phyloP scores from a whole-genome alignment of 2,797 vertebrate genomes.

The Rhinophrynus dorsalis region DNA sequence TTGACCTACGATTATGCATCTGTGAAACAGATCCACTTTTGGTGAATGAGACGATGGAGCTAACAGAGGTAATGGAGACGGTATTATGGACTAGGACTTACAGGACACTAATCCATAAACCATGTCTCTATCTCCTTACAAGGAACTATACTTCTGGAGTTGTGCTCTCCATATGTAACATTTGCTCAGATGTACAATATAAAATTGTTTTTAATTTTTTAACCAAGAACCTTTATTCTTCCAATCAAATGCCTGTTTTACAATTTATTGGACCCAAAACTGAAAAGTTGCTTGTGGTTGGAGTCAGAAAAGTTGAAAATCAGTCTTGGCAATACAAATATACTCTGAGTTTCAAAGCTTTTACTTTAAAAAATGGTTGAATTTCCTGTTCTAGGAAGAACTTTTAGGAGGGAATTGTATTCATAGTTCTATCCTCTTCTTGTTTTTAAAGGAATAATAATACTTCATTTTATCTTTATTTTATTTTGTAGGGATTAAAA shows the following conservation, averaged over 20 bases:
- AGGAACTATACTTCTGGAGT: slow-evolving; percentile 43
- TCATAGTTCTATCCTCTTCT: too few species aligned
- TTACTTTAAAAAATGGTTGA: neutral
- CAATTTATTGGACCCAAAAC: slow-evolving; percentile 7
- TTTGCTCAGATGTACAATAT: slow-evolving; percentile 37
- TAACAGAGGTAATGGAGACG: neutral
- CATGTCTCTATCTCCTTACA: slow-evolving; percentile 42
- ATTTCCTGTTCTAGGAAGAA: too few species aligned
- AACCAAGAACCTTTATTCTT: slow-evolving; percentile 37
- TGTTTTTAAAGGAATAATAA: too few species aligned
- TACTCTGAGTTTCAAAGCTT: slow-evolving; percentile 25
- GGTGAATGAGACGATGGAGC: neutral
- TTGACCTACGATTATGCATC: slow-evolving; percentile 44
- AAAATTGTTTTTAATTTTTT: slow-evolving; percentile 35
- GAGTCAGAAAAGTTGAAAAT: slow-evolving; percentile 31
- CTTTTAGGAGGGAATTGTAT: too few species aligned
- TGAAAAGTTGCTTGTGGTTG: slow-evolving; percentile 36
- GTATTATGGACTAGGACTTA: slow-evolving; percentile 44
- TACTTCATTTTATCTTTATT: too few species aligned
- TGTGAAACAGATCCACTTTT: slow-evolving; percentile 27
- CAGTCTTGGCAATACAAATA: slow-evolving; percentile 48
- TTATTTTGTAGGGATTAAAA: too few species aligned
- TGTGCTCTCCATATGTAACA: slow-evolving; percentile 32
- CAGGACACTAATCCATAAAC: slow-evolving; percentile 21
- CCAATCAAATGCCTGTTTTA: slow-evolving; percentile 40